These are phyloP conservation scores for Isoperla grammatica DNA, from an alignment of 2,888 invertebrate species.

Conservation along the genomic window DNA sequence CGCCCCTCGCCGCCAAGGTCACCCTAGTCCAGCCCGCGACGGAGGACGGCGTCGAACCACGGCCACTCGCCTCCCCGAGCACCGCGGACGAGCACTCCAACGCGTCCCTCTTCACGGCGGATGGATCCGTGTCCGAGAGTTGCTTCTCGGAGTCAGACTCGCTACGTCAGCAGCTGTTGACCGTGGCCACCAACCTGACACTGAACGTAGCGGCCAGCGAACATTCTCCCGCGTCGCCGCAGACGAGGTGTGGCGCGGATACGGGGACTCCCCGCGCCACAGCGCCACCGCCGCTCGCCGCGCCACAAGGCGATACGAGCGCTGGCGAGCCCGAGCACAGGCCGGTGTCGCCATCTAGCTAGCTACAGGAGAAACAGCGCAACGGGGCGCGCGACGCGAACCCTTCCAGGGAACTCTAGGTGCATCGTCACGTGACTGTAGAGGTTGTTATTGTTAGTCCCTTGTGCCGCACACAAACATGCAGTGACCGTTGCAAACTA, in stretches of 20 bases:
- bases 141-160: slow-evolving; percentile 28
- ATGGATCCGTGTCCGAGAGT: slow-evolving; percentile 36
- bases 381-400: not conserved
- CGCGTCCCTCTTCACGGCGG: slow-evolving; percentile 35
- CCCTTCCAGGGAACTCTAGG: slow-evolving; percentile 4
- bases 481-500: not conserved
- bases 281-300: not conserved
- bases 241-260: slow-evolving; percentile 15
- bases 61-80: slow-evolving; percentile 23
- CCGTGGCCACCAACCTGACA: slow-evolving; percentile 26
- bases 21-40: not conserved
- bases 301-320: not conserved
- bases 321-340: slow-evolving; percentile 20
- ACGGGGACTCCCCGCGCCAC: not conserved
- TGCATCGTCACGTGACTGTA: not conserved
- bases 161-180: slow-evolving; percentile 23
- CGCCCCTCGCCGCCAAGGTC: not conserved
- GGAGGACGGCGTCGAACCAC: not conserved
- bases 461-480: no score
- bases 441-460: not conserved
- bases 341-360: slow-evolving; percentile 29
- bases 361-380: slow-evolving; percentile 23
- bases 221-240: slow-evolving; percentile 9
- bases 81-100: slow-evolving; percentile 36
- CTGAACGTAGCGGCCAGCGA: slow-evolving; percentile 25